Base-by-base conservation (phyloP, 2,797 vertebrate genomes). In the Thamnophis elegans region DNA sequence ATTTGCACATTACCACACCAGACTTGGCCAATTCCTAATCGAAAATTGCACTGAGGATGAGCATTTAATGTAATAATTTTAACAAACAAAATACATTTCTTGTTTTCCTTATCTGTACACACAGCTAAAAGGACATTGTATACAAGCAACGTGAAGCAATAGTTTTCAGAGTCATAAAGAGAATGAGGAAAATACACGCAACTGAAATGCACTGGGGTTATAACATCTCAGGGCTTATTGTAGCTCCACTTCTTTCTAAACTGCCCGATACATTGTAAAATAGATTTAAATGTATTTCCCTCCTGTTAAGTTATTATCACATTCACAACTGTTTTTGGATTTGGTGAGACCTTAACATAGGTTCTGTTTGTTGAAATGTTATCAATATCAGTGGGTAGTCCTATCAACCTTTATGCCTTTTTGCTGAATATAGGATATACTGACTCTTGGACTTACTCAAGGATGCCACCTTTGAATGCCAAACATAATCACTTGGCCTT, bases 1-100 rank as follows among this genome's bases (percentile, higher is more conserved):
- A 98, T 97, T 97, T 98, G 95, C 95, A 97, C 96, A 96, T 96
- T 89, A 88, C 90, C 94, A 96, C 95, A 95, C 90, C 96, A 96
- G 92, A 91, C 90, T 96, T 97, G 95, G 97, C 96, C 97, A 97
- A 97, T 97, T 97, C 91, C 92, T 95, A 92, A 95, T 95, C 97
- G 94, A 96, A 97, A 97, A 97, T 96, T 95, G 89, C 89, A 89
- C 68, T 54, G 94, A 96, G 88, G 92, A 96, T 26, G 95, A 85
- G 90, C 10, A 87, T 94, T 95, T 94, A 96, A 90, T 96, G 59
- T 58, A 95, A 95, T 96, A 60, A 95, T 90, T 97, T 95, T 95
- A 97, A 97, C 86, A 88, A 97, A 96, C 89, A 97, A 96, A 96
- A 94, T 95, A 94, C n/a, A 22, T 94, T 96, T 95, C 96, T 96